phyloP scores from a whole-genome alignment of 2,113 vertebrate species.

The Sinocyclocheilus rhinocerous region DNA sequence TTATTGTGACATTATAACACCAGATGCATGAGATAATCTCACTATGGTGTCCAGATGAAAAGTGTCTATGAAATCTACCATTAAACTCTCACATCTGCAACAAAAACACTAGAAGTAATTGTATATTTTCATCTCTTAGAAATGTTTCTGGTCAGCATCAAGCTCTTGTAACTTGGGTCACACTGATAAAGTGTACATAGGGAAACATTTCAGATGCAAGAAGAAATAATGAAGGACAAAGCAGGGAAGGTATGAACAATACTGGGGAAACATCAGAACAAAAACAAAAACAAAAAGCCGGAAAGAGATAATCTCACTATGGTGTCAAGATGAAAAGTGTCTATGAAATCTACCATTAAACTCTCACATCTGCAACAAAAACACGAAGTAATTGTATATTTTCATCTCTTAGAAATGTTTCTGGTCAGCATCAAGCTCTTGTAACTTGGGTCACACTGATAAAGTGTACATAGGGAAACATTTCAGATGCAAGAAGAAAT shows the following conservation, averaged over 20 bases:
- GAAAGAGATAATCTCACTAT: background rate
- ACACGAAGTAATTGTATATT: background rate
- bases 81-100: background rate
- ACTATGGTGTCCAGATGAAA: background rate
- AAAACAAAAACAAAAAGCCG: conserved; percentile 35
- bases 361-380: background rate
- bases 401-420: background rate
- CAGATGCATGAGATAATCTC: background rate
- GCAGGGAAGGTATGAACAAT: conserved; percentile 29
- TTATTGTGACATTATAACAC: conserved; percentile 3
- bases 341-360: background rate
- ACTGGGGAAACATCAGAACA: conserved; percentile 32
- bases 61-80: background rate
- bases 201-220: background rate
- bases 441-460: background rate
- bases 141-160: background rate
- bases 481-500: background rate
- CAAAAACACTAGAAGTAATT: background rate
- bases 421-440: background rate
- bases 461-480: background rate
- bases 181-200: background rate
- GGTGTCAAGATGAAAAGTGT: background rate
- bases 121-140: background rate
- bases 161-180: background rate
- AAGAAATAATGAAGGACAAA: background rate